Evolutionary conservation across 2,113 vertebrate genomes (phyloP), one percentile per base, ranked within the genome.

Genomic region (Marmota flaviventris): DNA sequence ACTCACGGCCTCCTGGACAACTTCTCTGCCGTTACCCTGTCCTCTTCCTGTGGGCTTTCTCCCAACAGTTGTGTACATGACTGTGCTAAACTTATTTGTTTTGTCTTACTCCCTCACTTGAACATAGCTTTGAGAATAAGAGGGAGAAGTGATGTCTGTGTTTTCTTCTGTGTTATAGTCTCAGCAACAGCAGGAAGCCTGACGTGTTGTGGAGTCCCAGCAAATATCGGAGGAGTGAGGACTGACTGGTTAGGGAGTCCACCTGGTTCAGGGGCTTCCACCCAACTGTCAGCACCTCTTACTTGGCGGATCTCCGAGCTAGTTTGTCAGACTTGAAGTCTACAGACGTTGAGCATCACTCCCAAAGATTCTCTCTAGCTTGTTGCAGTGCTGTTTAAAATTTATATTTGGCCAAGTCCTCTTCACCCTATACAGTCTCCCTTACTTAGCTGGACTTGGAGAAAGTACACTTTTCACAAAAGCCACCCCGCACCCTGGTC

Each of bases 131-230:
- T 34, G 48, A 29, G 2, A 18, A 61, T 25, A 82, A 75, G 61
- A 56, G 70, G 69, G 39, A 76, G 22, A 61, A 37, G 22, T 37
- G 25, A 32, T 79, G 45, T 42, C 63, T 63, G 51, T 76, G 20
- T 39, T 76, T 72, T 20, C 61, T 72, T 14, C 42, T 56, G 12
- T 78, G 45, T 37, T 82, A 42, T 4, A 45, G 13, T 45, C 42
- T 93, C 53, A 58, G 42, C 45, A 78, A 61, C 78, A 91, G 45
- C 53, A 88, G 93, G 77, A 75, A 53, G 20, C 5, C 4, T n/a
- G 13, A 5, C n/a, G 56, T 79, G 56, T 79, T 16, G 12, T 56
- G 24, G 37, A 24, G n/a, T 48, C 51, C 45, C 61, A 37, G 1
- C 10, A 53, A 4, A 1, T 42, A 48, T 16, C 56, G 58, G 29